Conservation (phyloP, 30 jellyfish, hydroid and myxozoan genomes). For the Calvadosia cruxmelitensis region DNA sequence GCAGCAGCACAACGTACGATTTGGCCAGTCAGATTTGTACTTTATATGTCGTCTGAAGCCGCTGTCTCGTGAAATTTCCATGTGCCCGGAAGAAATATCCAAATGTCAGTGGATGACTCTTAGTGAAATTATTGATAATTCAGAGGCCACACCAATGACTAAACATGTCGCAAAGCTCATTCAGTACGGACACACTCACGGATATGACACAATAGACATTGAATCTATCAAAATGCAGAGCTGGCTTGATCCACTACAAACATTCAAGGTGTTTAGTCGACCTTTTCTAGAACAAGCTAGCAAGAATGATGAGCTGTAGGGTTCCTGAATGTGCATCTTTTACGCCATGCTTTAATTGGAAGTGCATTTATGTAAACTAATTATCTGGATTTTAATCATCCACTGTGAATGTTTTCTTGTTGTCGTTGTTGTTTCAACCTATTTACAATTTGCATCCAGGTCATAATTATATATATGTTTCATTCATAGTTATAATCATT, state of each 20-base stretch:
- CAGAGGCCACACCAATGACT: conserved; percentile 73
- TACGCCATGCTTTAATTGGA: no score
- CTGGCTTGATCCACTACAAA: conserved; percentile 59
- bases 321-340: no score
- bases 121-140: conserved; percentile 14
- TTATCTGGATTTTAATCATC: no score
- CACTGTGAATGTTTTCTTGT: no score
- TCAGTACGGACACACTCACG: conserved; percentile 24
- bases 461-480: no score
- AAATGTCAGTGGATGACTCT: conserved; percentile 71
- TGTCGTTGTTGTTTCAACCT: no score
- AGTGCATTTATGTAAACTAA: no score
- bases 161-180: conserved; percentile 42
- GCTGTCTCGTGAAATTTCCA: conserved; percentile 27
- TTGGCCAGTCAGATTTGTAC: conserved; percentile 80
- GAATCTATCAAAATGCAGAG: conserved; percentile 31
- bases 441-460: no score
- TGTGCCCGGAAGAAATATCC: conserved; percentile 61
- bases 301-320: no score
- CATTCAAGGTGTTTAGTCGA: conserved; percentile 40
- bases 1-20: conserved; percentile 62
- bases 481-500: no score
- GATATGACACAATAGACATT: conserved; percentile 48
- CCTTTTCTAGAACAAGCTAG: no score
- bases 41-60: conserved; percentile 86